Evolutionary conservation across 2,888 invertebrate species (phyloP).

Genomic region (Lycia hirtaria): DNA sequence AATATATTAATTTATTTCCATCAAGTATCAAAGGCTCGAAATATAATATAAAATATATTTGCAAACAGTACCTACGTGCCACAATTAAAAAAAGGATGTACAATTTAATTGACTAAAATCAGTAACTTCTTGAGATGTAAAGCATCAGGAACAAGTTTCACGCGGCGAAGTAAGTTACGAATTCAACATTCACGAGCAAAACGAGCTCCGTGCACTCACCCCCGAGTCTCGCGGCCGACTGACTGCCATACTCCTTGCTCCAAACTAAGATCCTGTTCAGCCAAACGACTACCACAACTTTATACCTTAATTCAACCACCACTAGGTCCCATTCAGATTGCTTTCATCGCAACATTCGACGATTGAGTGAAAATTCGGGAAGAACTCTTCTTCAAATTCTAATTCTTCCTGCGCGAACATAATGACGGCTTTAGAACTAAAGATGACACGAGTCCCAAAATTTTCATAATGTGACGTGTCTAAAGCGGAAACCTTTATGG

Average conservation of each 20-base stretch:
- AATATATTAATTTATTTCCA: too few species aligned
- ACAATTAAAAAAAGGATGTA: background rate
- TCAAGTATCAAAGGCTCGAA: too few species aligned
- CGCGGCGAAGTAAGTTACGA: constrained; percentile 76
- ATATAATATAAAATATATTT: background rate
- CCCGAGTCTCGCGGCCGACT: constrained; percentile 76
- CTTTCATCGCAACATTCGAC: constrained; percentile 40
- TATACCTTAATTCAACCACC: constrained; percentile 47
- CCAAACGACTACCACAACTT: constrained; percentile 45
- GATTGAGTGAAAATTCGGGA: constrained; percentile 59
- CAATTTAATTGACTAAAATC: constrained; percentile 13
- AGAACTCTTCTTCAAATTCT: constrained; percentile 74
- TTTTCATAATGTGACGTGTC: constrained; percentile 64
- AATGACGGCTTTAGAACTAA: constrained; percentile 80
- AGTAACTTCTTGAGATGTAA: constrained; percentile 28
- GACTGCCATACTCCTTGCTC: constrained; percentile 65
- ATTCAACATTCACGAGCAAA: constrained; percentile 48
- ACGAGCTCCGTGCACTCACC: constrained; percentile 57
- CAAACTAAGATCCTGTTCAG: constrained; percentile 58
- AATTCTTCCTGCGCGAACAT: constrained; percentile 78
- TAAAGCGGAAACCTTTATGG: constrained; percentile 61
- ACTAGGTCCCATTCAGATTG: constrained; percentile 51
- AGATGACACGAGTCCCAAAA: constrained; percentile 69
- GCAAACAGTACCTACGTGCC: background rate
- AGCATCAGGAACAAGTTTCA: constrained; percentile 33